Base-by-base conservation (phyloP, 1,140 invertebrate species). In the Hylaeus anthracinus region DNA sequence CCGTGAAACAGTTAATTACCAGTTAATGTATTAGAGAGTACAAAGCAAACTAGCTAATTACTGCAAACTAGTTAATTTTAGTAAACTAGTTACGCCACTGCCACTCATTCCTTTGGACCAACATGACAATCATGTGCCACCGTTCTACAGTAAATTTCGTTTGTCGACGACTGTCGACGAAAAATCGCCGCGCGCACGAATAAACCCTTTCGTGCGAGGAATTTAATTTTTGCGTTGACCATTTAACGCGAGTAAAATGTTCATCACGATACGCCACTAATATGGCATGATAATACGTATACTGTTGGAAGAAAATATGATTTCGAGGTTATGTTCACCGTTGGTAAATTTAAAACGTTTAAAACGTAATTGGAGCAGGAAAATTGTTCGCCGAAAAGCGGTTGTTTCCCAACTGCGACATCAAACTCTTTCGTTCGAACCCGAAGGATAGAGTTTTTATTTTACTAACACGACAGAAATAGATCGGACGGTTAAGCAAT, bases 21-120 rank as follows among this genome's bases (percentile, higher is more conserved):
- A 63, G 61, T 58, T 73, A 79, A 73, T 73, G 70, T 73, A 79
- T 79, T 58, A 73, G 77, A 65, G 77, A 64, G 39, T 58, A 56
- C 61, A 79, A 73, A 56, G 51, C 26, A 56, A 58, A 48, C 41
- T 51, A 39, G 37, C 43, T 73, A 79, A 79, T 73, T 79, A 73
- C 70, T 73, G 70, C 60, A 45, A 79, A 65, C 77, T 65, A 79
- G 77, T 79, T 79, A 65, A 73, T 72, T 73, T 78, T 65, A 48
- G 41, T 73, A 63, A 79, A 79, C 76, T 43, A 72, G 69, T 79
- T 73, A 39, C 26, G 37, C 15, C n/a, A 12, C 2, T 41, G 61
- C 4, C 66, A 9, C 15, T 43, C 4, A 37, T 15, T 60, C 48
- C 69, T 39, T 66, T 48, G 37, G 51, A 14, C 5, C n/a, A 1